Percentiles rank a stretch among this genome's conserved stretches.
Conservation (phyloP, 2,797 vertebrate genomes). For the Alectoris magna region DNA sequence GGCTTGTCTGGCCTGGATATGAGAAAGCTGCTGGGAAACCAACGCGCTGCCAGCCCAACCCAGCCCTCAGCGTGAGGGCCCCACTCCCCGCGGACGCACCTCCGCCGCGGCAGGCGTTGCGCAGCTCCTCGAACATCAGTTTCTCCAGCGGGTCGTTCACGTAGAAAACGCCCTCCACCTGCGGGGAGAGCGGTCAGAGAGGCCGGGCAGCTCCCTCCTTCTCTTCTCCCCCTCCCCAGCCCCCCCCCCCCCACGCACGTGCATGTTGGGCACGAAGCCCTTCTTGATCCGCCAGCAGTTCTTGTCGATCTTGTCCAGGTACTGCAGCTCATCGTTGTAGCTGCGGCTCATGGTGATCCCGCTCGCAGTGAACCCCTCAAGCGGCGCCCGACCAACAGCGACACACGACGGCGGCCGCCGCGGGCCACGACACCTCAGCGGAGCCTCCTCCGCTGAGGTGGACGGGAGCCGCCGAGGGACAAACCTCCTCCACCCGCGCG, state of each 20-base stretch:
- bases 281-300: slow-evolving; percentile 96
- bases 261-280: slow-evolving; percentile 98
- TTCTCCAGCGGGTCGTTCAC: slow-evolving; percentile 97
- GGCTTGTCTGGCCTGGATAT: too few relatives aligned
- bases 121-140: slow-evolving; percentile 95
- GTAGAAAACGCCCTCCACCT: slow-evolving; percentile 97
- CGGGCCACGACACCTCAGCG: rapidly evolving
- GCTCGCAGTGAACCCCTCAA: rapidly evolving
- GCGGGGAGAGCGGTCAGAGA: neutral
- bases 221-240: rapidly evolving
- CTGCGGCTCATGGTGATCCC: slow-evolving; percentile 87
- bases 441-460: too few relatives aligned
- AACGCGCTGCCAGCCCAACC: too few relatives aligned
- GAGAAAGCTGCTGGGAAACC: too few relatives aligned
- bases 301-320: slow-evolving; percentile 89
- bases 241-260: slow-evolving; percentile 78
- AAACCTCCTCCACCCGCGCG: neutral
- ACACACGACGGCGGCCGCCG: neutral
- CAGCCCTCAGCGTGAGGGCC: neutral
- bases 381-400: neutral
- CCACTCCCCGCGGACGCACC: slow-evolving; percentile 75
- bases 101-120: slow-evolving; percentile 94
- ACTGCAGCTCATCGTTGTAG: slow-evolving; percentile 96
- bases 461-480: slow-evolving; percentile 50
- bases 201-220: too few relatives aligned